Conservation (phyloP, 2,797 vertebrate genomes). For the Acanthiza pusilla region DNA sequence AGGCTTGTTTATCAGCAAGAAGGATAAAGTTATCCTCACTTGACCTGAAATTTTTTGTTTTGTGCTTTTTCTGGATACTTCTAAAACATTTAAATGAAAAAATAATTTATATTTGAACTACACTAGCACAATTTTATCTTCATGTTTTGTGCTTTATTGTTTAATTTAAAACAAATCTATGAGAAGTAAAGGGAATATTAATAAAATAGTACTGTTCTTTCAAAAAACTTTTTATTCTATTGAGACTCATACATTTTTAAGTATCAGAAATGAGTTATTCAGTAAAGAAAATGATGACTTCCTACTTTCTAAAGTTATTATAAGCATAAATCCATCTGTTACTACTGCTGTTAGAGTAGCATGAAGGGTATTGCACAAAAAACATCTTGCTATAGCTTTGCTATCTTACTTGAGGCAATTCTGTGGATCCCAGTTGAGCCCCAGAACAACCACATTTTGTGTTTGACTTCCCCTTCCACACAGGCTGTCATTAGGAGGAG, state of each 20-base stretch:
- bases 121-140: background rate
- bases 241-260: background rate
- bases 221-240: background rate
- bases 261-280: background rate
- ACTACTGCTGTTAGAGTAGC: background rate
- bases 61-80: background rate
- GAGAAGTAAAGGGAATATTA: background rate
- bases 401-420: background rate
- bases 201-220: background rate
- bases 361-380: background rate
- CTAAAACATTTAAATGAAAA: background rate
- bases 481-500: background rate
- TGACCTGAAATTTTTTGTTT: background rate
- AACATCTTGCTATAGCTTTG: background rate
- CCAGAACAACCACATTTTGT: background rate
- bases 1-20: constrained; percentile 11
- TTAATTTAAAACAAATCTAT: background rate
- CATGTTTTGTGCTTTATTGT: background rate
- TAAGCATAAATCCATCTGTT: background rate
- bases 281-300: background rate
- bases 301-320: background rate
- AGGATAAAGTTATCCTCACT: constrained; percentile 27
- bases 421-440: background rate
- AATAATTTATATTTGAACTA: background rate
- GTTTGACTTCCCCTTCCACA: background rate